A percentile compares a stretch with the other conserved stretches of the same genome.
These are phyloP conservation scores for Spodoptera littoralis DNA, from an alignment of 2,888 invertebrate genomes.

Conservation along the genomic window DNA sequence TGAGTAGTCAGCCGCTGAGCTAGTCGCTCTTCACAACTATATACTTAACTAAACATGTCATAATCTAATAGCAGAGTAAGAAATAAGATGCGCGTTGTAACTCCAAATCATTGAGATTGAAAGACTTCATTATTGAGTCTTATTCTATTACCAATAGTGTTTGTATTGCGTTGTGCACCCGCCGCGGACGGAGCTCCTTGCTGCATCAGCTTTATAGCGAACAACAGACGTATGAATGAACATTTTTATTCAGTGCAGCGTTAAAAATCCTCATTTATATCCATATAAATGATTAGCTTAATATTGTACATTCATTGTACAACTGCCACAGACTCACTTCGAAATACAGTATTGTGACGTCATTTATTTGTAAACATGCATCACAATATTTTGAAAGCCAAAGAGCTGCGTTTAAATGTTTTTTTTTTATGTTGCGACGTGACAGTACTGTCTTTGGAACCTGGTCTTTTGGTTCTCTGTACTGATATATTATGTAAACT, in stretches of 20 bases:
- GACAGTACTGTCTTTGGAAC: conserved; percentile 19
- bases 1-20: no score
- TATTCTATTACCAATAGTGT: conserved; percentile 45
- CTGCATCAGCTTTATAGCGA: conserved; percentile 40
- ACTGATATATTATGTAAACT: conserved; percentile 46
- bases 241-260: conserved; percentile 44
- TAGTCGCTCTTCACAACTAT: no score
- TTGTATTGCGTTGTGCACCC: conserved; percentile 44
- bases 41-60: no score
- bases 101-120: conserved; percentile 21
- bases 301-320: conserved; percentile 56
- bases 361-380: conserved; percentile 15
- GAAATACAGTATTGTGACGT: conserved; percentile 22
- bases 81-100: conserved; percentile 4
- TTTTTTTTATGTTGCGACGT: conserved; percentile 1
- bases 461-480: conserved; percentile 24
- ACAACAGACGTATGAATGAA: conserved; percentile 25
- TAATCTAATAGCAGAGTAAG: neutral
- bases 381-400: conserved; percentile 34
- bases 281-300: conserved; percentile 57
- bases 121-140: conserved; percentile 29
- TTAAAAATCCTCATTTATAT: conserved; percentile 51
- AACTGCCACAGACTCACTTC: conserved; percentile 24
- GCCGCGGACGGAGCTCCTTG: conserved; percentile 41
- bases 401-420: conserved; percentile 21